Percentiles rank a stretch among this genome's conserved stretches.
phyloP scores from a whole-genome alignment of 2,797 vertebrate genomes.

The Spondyliosoma cantharus region DNA sequence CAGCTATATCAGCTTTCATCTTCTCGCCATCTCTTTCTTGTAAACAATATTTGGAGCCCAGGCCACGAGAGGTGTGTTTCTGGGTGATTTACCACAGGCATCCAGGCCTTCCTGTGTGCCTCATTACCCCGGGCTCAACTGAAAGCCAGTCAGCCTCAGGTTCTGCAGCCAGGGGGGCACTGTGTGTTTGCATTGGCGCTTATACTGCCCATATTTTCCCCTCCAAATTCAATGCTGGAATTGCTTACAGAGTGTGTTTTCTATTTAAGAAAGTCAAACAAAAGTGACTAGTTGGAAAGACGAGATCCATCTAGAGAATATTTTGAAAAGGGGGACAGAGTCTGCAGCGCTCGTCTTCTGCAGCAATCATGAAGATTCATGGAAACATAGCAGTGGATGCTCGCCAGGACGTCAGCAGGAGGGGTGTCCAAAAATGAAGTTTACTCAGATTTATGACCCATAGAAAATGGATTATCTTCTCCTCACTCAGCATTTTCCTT shows the following conservation, averaged over 20 bases:
- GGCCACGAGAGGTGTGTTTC: slow-evolving; percentile 76
- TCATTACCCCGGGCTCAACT: slow-evolving; percentile 75
- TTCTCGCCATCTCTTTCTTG: slow-evolving; percentile 56
- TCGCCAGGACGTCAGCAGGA: slow-evolving; percentile 11
- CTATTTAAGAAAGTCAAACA: slow-evolving; percentile 58
- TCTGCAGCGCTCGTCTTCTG: slow-evolving; percentile 15
- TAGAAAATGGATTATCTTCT: slow-evolving; percentile 12
- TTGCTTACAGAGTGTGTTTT: slow-evolving; percentile 66
- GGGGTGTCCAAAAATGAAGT: slow-evolving; percentile 10
- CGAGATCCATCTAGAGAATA: slow-evolving; percentile 28
- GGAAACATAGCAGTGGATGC: slow-evolving; percentile 7
- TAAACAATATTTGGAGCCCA: slow-evolving; percentile 39
- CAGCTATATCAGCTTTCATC: slow-evolving; percentile 59
- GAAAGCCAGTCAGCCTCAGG: slow-evolving; percentile 69
- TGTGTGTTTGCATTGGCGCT: slow-evolving; percentile 77
- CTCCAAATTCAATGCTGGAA: slow-evolving; percentile 66
- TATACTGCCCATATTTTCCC: slow-evolving; percentile 66
- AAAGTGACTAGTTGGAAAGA: slow-evolving; percentile 56
- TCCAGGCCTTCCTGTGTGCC: slow-evolving; percentile 76
- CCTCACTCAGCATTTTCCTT: slow-evolving; percentile 16
- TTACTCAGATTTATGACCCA: background rate
- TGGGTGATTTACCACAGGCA: slow-evolving; percentile 80
- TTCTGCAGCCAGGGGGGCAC: slow-evolving; percentile 65
- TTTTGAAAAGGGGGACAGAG: slow-evolving; percentile 34
- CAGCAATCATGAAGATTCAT: slow-evolving; percentile 36